A percentile compares a stretch with the other conserved stretches of the same genome.
These are phyloP conservation scores for Ophiodon elongatus DNA, from an alignment of 2,113 vertebrate genomes.

Conservation along the genomic window DNA sequence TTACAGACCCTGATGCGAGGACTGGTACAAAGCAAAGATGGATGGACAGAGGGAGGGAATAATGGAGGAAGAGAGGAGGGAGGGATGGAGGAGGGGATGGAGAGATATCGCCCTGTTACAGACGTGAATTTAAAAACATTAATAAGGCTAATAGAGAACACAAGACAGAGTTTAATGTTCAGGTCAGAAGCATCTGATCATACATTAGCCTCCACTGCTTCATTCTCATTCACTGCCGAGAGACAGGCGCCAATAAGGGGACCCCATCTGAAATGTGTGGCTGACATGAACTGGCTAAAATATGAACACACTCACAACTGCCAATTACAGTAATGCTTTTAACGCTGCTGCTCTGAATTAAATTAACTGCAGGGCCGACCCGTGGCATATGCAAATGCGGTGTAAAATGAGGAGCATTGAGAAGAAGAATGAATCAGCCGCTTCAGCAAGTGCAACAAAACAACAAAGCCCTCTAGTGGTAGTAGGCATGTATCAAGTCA, in stretches of 20 bases:
- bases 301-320: slow-evolving; percentile 36
- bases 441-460: neutral
- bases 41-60: slow-evolving; percentile 13
- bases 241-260: neutral
- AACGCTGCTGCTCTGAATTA: slow-evolving; percentile 19
- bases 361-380: slow-evolving; percentile 32
- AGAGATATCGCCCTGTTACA: slow-evolving; percentile 26
- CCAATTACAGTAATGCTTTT: slow-evolving; percentile 52
- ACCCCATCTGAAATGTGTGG: neutral
- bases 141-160: slow-evolving; percentile 56
- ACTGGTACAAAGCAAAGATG: slow-evolving; percentile 18
- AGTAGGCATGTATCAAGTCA: neutral
- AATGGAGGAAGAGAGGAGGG: slow-evolving; percentile 14
- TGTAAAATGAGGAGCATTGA: slow-evolving; percentile 6
- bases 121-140: slow-evolving; percentile 35
- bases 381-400: slow-evolving; percentile 43
- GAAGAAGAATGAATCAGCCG: neutral
- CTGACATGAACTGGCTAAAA: slow-evolving; percentile 40
- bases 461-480: neutral
- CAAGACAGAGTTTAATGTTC: slow-evolving; percentile 48
- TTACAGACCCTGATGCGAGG: slow-evolving; percentile 7
- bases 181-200: slow-evolving; percentile 49
- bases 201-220: slow-evolving; percentile 32
- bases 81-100: slow-evolving; percentile 1
- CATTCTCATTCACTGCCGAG: slow-evolving; percentile 2